Evolutionary conservation across 1,140 invertebrate genomes (phyloP).

Genomic region (Grapholita molesta): DNA sequence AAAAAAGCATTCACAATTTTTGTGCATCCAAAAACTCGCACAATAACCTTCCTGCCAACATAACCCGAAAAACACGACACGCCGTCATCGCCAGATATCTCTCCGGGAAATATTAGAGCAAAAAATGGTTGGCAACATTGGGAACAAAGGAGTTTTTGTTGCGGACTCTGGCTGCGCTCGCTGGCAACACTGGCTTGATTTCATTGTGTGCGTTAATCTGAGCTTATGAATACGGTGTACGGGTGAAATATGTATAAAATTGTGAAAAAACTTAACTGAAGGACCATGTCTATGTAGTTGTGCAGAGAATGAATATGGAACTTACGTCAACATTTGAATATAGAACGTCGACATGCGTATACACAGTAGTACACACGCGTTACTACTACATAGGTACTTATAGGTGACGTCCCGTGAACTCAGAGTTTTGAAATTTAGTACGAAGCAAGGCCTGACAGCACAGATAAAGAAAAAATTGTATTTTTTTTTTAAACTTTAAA

Average conservation of each 20-base stretch:
- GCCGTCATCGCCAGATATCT: constrained; percentile 14
- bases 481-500: too few species aligned
- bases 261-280: too few species aligned
- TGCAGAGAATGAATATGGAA: too few species aligned
- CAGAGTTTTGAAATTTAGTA: too few species aligned
- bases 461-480: too few species aligned
- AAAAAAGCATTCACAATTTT: background rate
- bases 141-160: constrained; percentile 11
- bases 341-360: too few species aligned
- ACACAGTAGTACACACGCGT: too few species aligned
- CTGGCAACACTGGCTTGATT: constrained; percentile 9
- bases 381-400: too few species aligned
- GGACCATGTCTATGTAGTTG: too few species aligned
- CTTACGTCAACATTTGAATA: too few species aligned
- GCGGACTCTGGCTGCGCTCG: background rate
- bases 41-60: constrained; percentile 1
- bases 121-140: constrained; percentile 8
- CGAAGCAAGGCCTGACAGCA: too few species aligned
- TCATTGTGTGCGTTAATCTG: constrained; percentile 4
- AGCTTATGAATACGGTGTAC: background rate
- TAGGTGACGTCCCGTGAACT: too few species aligned
- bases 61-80: constrained; percentile 15
- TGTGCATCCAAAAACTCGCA: background rate
- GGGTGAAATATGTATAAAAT: background rate
- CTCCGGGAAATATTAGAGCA: background rate